A percentile compares a stretch with the other conserved stretches of the same genome.
Evolutionary conservation across 2,113 vertebrate species (phyloP).

Genomic region (Synchiropus splendidus): DNA sequence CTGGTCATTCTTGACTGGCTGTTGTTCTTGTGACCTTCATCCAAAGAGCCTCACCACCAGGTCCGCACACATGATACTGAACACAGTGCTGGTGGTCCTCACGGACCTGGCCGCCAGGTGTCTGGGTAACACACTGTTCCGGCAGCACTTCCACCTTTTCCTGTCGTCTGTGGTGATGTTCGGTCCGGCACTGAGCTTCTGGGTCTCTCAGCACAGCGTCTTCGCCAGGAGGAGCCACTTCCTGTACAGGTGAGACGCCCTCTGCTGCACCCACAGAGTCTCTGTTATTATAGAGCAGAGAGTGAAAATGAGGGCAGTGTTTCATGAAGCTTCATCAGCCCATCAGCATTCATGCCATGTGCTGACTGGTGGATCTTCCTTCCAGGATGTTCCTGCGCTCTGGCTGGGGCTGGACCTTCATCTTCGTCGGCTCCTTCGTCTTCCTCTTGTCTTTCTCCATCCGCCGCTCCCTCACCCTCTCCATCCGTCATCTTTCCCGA

Average conservation of each 20-base stretch:
- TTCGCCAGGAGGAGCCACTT: slow-evolving; percentile 80
- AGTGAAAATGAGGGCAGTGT: too few species aligned
- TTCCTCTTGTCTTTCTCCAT: slow-evolving; percentile 78
- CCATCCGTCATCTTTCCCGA: slow-evolving; percentile 72
- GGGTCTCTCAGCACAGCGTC: slow-evolving; percentile 76
- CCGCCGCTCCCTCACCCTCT: slow-evolving; percentile 65
- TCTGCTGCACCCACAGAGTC: slow-evolving; percentile 8
- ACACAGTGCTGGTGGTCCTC: slow-evolving; percentile 68
- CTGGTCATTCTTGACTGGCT: background rate
- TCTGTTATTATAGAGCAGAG: too few species aligned
- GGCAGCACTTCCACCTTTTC: slow-evolving; percentile 76
- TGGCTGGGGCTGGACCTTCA: slow-evolving; percentile 83
- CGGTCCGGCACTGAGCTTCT: slow-evolving; percentile 74
- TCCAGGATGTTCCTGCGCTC: slow-evolving; percentile 78
- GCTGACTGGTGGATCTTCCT: too few species aligned
- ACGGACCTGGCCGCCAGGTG: slow-evolving; percentile 73
- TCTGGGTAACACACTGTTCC: slow-evolving; percentile 68
- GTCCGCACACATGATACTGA: slow-evolving; percentile 56
- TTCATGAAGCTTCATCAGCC: too few species aligned
- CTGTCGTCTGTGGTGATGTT: slow-evolving; percentile 74
- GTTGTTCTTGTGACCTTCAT: background rate
- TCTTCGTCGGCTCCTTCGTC: slow-evolving; percentile 77
- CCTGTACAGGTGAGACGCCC: slow-evolving; percentile 77
- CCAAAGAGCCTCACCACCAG: background rate
- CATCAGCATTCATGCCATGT: too few species aligned